Evolutionary conservation across 2,888 invertebrate species (phyloP), one percentile per base, ranked within the genome.

Genomic region (Andrena minutula): DNA sequence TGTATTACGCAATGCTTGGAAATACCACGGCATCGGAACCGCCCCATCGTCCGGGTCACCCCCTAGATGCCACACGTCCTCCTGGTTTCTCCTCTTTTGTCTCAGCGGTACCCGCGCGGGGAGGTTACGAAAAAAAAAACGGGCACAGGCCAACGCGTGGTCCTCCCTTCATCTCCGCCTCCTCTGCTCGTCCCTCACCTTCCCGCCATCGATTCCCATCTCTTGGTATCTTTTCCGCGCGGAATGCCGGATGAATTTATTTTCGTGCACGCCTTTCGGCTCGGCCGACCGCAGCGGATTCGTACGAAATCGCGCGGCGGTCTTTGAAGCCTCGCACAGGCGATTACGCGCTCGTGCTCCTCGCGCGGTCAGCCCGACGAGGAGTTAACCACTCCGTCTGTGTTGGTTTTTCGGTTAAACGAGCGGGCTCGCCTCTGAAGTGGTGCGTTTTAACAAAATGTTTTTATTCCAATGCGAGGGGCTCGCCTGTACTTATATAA

Each of bases 1-100:
- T 64, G 53, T 58, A 73, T 87, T 88, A 84, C 88, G 88, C 86
- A 88, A 88, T 73, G 83, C 83, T 64, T 86, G 75, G 81, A 88
- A 85, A 88, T 88, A 78, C 82, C 86, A 72, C 73, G 77, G 75
- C 60, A 79, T 88, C 58, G 71, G 49, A 64, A 85, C 79, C 41
- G 79, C 68, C 69, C 73, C 64, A 30, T 79, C 49, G 70, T 75
- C 66, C 41, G 16, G 35, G 69, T 71, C 83, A 79, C 78, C 69
- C 64, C 51, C 12, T 20, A 10, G 23, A 26, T 66, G 75, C 63
- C 64, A 51, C 63, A 30, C 73, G 53, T 65, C 53, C 58, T 81
- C 74, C n/a, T 32, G 61, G 23, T 32, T 41, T 41, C 16, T 47
- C 77, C 63, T 79, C 82, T 86, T 87, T 86, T 86, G 70, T 79